phyloP scores from a whole-genome alignment of 1,140 invertebrate species.

The Conopomorpha cramerella region DNA sequence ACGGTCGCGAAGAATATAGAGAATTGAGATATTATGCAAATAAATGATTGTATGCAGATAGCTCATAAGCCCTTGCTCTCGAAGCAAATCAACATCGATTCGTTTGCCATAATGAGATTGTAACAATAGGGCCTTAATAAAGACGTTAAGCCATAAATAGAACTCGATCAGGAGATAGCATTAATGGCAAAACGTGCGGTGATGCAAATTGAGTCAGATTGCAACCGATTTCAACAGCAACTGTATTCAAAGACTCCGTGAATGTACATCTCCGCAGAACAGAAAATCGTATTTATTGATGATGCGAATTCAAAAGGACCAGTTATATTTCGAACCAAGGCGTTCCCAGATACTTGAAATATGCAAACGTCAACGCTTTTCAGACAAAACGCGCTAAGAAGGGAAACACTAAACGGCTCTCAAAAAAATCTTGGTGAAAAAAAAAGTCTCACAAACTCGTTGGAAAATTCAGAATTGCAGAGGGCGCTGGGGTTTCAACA shows the following conservation, averaged over 20 bases:
- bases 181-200: constrained; percentile 4
- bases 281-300: too few relatives aligned
- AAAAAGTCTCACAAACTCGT: background rate
- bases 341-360: too few relatives aligned
- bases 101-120: constrained; percentile 42
- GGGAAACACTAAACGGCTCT: background rate
- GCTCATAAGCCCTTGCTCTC: constrained; percentile 30
- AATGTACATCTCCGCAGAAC: too few relatives aligned
- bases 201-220: background rate
- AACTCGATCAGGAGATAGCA: constrained; percentile 14
- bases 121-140: constrained; percentile 52
- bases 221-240: too few relatives aligned
- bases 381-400: background rate
- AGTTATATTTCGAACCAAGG: too few relatives aligned
- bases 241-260: too few relatives aligned
- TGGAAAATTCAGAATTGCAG: background rate
- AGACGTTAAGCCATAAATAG: constrained; percentile 28
- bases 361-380: background rate
- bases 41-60: constrained; percentile 54
- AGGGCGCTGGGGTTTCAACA: background rate
- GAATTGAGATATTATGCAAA: constrained; percentile 59
- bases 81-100: constrained; percentile 26
- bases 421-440: background rate
- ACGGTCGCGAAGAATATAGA: too few relatives aligned
- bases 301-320: too few relatives aligned